phyloP scores from a whole-genome alignment of 2,113 vertebrate genomes.

The Oryzias curvinotus region DNA sequence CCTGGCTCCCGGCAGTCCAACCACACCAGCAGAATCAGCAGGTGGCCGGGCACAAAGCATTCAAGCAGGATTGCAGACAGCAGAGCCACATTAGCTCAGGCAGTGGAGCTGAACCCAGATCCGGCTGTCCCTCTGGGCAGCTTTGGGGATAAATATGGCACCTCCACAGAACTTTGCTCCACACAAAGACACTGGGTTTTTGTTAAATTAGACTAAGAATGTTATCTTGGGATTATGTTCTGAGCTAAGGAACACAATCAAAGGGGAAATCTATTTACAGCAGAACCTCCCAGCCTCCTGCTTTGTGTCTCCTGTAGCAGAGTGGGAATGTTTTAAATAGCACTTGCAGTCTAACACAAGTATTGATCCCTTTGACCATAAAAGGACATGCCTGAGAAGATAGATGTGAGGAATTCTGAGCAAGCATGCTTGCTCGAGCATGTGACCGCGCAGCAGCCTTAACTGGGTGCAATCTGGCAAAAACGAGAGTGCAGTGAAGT shows the following conservation, averaged over 20 bases:
- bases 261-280: slow-evolving; percentile 10
- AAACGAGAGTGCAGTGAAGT: slow-evolving; percentile 3
- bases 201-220: slow-evolving; percentile 61
- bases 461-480: not conserved
- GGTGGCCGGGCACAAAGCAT: slow-evolving; percentile 54
- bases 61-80: slow-evolving; percentile 50
- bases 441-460: slow-evolving; percentile 6
- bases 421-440: slow-evolving; percentile 4
- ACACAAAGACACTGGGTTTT: slow-evolving; percentile 37
- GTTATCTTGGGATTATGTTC: slow-evolving; percentile 43
- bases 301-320: slow-evolving; percentile 53
- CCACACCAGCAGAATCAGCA: slow-evolving; percentile 66
- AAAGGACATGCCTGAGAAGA: slow-evolving; percentile 61
- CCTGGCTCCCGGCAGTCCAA: slow-evolving; percentile 56
- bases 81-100: slow-evolving; percentile 70
- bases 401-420: slow-evolving; percentile 53
- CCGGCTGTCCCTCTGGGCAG: slow-evolving; percentile 35
- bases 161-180: slow-evolving; percentile 48
- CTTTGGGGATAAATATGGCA: slow-evolving; percentile 53
- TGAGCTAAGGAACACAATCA: slow-evolving; percentile 28
- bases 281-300: slow-evolving; percentile 41
- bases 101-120: slow-evolving; percentile 66
- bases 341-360: slow-evolving; percentile 61
- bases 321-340: slow-evolving; percentile 60
- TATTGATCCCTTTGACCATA: slow-evolving; percentile 73